These are phyloP conservation scores for Labeo catla DNA, from an alignment of 2,113 vertebrate genomes.

Conservation along the genomic window DNA sequence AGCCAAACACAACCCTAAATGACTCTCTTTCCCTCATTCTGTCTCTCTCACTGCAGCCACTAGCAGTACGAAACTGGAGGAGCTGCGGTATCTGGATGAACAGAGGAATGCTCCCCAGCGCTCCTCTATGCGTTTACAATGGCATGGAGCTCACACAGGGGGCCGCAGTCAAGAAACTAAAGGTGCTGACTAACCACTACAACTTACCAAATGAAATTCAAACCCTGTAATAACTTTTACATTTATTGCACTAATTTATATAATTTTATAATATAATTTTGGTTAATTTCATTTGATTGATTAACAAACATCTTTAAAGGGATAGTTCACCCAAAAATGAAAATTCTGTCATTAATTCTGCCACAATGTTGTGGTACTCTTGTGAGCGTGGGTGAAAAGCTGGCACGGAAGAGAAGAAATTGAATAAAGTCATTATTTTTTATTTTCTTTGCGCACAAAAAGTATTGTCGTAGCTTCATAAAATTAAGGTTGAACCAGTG, in stretches of 20 bases:
- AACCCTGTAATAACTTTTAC: neutral
- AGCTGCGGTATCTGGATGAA: conserved; percentile 89
- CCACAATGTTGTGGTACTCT: no score
- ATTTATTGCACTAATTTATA: neutral
- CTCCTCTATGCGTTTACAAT: conserved; percentile 88
- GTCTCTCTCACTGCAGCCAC: conserved; percentile 77
- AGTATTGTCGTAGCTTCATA: no score
- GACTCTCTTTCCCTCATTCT: neutral
- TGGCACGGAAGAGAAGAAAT: no score
- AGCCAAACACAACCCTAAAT: conserved; percentile 17
- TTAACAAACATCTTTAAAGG: no score
- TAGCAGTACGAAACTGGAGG: conserved; percentile 94
- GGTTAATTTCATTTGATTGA: no score
- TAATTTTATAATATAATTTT: no score
- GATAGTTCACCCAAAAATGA: no score
- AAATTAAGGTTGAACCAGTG: no score
- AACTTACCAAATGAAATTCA: neutral
- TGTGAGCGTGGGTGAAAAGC: no score
- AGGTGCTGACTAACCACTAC: conserved; percentile 71
- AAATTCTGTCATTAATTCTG: no score
- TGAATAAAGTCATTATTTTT: no score
- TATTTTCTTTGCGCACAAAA: no score
- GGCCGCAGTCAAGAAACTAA: conserved; percentile 84
- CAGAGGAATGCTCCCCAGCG: conserved; percentile 85
- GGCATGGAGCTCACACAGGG: conserved; percentile 81